Percentiles rank a stretch among this genome's conserved stretches.
phyloP scores from a whole-genome alignment of 2,888 invertebrate genomes.

The Baccha elongata region DNA sequence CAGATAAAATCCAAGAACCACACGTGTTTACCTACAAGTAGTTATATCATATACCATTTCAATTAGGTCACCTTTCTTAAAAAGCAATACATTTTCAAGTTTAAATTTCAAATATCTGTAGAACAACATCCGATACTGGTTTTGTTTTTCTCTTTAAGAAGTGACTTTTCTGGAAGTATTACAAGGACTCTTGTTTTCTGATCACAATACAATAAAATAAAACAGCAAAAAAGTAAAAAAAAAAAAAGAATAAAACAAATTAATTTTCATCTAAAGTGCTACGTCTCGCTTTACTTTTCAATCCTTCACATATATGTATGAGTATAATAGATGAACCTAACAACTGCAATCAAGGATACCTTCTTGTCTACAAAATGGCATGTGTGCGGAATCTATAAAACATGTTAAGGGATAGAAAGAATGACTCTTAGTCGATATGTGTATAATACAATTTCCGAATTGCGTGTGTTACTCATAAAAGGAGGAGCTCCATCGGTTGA shows the following conservation, averaged over 20 bases:
- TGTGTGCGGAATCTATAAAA: neutral
- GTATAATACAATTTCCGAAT: conserved; percentile 7
- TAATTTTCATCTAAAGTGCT: conserved; percentile 53
- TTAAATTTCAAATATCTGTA: neutral
- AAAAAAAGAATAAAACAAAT: conserved; percentile 47
- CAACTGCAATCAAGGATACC: conserved; percentile 1
- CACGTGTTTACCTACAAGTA: no score
- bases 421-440: neutral
- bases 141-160: neutral
- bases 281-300: conserved; percentile 40
- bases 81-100: neutral
- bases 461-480: conserved; percentile 19
- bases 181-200: conserved; percentile 6
- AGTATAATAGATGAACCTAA: neutral
- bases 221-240: neutral
- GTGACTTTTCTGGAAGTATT: conserved; percentile 4
- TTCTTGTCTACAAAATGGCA: neutral
- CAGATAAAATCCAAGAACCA: no score
- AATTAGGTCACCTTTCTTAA: neutral
- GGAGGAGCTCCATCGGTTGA: conserved; percentile 1
- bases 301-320: neutral
- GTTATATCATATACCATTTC: no score
- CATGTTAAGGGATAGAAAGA: neutral
- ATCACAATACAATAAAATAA: conserved; percentile 12
- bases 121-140: no score